Conservation (phyloP, 1,140 invertebrate species). For the Panagrolaimus sp. region DNA sequence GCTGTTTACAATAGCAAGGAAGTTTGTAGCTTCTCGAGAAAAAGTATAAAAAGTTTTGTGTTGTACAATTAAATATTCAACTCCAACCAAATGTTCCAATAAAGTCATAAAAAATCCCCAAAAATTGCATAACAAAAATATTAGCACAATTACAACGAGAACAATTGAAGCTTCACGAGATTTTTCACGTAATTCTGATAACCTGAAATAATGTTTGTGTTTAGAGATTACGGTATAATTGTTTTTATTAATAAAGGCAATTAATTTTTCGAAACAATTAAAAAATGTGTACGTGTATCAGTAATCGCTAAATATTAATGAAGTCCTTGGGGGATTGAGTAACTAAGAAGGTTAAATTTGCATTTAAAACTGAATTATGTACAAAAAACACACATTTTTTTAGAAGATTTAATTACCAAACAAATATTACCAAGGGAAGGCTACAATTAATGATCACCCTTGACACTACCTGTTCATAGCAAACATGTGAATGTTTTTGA, state of each 20-base stretch:
- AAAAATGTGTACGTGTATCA: too few relatives aligned
- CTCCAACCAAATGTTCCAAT: conserved; percentile 66
- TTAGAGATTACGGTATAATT: not conserved
- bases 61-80: conserved; percentile 28
- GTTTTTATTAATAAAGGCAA: too few relatives aligned
- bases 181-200: conserved; percentile 39
- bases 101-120: conserved; percentile 81
- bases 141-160: conserved; percentile 83
- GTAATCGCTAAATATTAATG: too few relatives aligned
- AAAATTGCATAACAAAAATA: conserved; percentile 85
- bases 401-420: too few relatives aligned
- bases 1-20: conserved; percentile 90
- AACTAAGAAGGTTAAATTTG: too few relatives aligned
- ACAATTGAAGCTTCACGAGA: conserved; percentile 68
- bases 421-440: too few relatives aligned
- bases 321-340: too few relatives aligned
- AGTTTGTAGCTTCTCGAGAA: conserved; percentile 65
- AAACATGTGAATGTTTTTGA: not conserved
- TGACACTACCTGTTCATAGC: too few relatives aligned
- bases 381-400: too few relatives aligned
- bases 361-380: too few relatives aligned
- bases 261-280: too few relatives aligned
- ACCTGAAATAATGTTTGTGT: conserved; percentile 16
- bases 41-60: conserved; percentile 45
- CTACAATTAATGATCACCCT: too few relatives aligned